Percentiles rank a stretch among this genome's conserved stretches.
These are phyloP conservation scores for Zalophus californianus DNA, from an alignment of 2,797 vertebrate genomes.

Conservation along the genomic window DNA sequence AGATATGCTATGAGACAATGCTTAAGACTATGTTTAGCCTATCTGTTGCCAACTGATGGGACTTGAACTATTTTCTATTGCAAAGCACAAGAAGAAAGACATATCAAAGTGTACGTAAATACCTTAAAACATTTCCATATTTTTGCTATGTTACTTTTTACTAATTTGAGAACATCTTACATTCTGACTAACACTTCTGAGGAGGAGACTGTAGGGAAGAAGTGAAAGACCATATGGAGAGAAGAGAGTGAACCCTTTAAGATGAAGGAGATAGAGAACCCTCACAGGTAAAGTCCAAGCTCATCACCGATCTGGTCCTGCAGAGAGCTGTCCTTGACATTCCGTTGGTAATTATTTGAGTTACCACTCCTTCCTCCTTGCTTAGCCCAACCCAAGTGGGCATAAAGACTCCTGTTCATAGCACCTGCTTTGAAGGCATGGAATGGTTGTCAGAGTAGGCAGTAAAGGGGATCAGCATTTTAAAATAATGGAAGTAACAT, in stretches of 20 bases:
- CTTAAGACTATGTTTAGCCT: background rate
- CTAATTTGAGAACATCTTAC: background rate
- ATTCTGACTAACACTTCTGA: background rate
- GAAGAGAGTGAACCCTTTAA: rapidly evolving
- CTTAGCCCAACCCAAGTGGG: no score
- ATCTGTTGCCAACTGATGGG: background rate
- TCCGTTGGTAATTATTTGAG: background rate
- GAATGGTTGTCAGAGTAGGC: background rate
- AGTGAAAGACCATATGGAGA: background rate
- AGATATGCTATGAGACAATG: rapidly evolving
- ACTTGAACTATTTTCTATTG: background rate
- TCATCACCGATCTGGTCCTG: background rate
- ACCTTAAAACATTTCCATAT: background rate
- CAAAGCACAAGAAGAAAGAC: background rate
- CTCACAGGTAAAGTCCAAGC: background rate
- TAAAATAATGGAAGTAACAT: background rate
- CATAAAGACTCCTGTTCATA: rapidly evolving
- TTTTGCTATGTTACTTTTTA: background rate
- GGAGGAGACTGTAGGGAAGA: background rate
- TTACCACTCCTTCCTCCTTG: background rate
- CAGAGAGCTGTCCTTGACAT: background rate
- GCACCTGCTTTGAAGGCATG: background rate
- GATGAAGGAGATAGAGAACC: background rate
- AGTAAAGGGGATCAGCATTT: background rate
- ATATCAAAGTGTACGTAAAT: background rate